Base-by-base conservation (phyloP, 2,113 vertebrate species). In the Mohoua ochrocephala region DNA sequence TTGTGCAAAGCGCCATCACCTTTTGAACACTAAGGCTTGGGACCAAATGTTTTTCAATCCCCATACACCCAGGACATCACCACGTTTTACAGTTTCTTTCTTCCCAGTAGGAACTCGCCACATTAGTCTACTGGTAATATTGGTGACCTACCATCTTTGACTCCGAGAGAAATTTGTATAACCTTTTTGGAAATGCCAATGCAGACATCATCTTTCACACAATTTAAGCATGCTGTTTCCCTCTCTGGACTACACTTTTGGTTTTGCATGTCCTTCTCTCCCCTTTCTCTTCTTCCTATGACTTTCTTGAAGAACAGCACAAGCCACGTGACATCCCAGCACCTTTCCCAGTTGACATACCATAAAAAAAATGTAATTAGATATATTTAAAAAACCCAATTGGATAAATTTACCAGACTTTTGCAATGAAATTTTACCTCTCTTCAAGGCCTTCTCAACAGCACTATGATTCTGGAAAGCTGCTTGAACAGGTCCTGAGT, bases 361-460 rank as follows among this genome's bases (percentile, higher is more conserved):
- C 3, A 4, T 56, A 2, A 70, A 84, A 84, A 83, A 64, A 39
- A 23, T 6, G 2, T 35, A n/a, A 49, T 63, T 52, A 50, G 8
- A 56, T 60, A 26, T 4, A 26, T 41, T 64, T 33, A 1, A 4
- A 78, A 80, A 64, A 68, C 1, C 1, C 0, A 11, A 13, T 8
- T 42, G 6, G 13, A 61, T 56, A 78, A n/a, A 60, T 77, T 64
- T 14, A 50, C 11, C 24, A 54, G 35, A 50, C 12, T 74, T 11
- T 24, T 57, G 39, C 15, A 42, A 21, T 42, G 53, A 57, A 44
- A 63, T 49, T 65, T 76, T 41, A 11, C 44, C 8, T 52, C 15
- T 92, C 31, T 41, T 64, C 37, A 56, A 81, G 31, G 41, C 14
- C 49, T 81, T 87, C 19, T 76, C 35, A 69, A 47, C 12, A 85